Percentiles rank a stretch among this genome's conserved stretches.
Evolutionary conservation across 2,113 vertebrate species (phyloP).

Genomic region (Varanus salvator): DNA sequence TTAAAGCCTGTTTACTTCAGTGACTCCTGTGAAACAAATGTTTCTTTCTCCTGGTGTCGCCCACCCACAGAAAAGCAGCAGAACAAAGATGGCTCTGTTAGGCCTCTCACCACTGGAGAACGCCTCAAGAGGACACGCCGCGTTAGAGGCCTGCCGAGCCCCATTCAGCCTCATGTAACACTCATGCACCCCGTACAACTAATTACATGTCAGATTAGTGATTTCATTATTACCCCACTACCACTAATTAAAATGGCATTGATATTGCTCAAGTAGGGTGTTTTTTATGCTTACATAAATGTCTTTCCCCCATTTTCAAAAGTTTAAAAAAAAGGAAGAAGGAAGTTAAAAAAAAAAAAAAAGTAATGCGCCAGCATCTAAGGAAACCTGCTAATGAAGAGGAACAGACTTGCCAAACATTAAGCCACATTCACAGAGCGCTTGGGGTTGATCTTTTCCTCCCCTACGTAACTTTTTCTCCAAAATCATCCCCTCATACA

Average conservation of each 20-base stretch:
- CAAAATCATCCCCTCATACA: conserved; percentile 6
- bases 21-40: conserved; percentile 89
- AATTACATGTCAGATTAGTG: conserved; percentile 93
- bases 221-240: conserved; percentile 91
- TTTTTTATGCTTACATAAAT: conserved; percentile 80
- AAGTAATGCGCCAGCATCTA: conserved; percentile 35
- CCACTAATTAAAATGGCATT: conserved; percentile 93
- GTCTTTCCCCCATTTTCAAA: not conserved
- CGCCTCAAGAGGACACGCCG: conserved; percentile 88
- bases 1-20: conserved; percentile 88
- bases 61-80: conserved; percentile 90
- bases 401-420: conserved; percentile 19
- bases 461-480: conserved; percentile 9
- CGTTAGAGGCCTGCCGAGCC: conserved; percentile 87
- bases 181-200: conserved; percentile 83
- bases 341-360: conserved; percentile 3
- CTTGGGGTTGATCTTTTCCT: not conserved
- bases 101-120: conserved; percentile 85
- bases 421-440: not conserved
- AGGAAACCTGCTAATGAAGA: not conserved
- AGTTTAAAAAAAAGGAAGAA: conserved; percentile 28
- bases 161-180: conserved; percentile 82
- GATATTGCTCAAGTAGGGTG: conserved; percentile 86
- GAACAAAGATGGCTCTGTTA: conserved; percentile 94
- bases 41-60: conserved; percentile 84